Base-by-base conservation (phyloP, 2,888 invertebrate species). In the Chrysolina oricalcia region DNA sequence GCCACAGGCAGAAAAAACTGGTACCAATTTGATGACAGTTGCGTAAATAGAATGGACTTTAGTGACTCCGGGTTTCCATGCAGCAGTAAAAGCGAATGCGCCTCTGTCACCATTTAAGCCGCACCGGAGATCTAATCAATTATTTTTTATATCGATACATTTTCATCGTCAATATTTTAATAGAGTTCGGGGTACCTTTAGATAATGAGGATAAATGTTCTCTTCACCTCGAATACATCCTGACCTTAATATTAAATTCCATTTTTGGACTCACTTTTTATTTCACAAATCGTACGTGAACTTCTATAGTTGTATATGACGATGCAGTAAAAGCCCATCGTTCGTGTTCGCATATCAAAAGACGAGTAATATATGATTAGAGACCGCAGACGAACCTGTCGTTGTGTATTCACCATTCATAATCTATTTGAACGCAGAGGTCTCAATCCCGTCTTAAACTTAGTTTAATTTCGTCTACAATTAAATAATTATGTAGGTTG, bases 401-500 rank as follows among this genome's bases (percentile, higher is more conserved):
- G 19, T 21, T 53, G 53, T 53, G 21, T 19, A 53, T 48, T 48
- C 17, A 2, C 46, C 46, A 15, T 48, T 48, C 56, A 23, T 56
- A 56, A 56, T 65, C 41, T 17, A 41, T 21, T 17, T 43, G 66
- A 23, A 46, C 48, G 27, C 50, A 67, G 23, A 41, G 21, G 27
- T 50, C 48, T 40, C 41, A 23, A 23, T n/a, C 66, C 23, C 27
- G 35, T 46, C 17, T 46, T 48, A 13, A 68, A 21, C 53, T 40
- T 15, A 27, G 68, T 40, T 68, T 50, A 50, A 64, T 64, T 63
- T 65, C 41, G 70, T 41, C 23, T 9, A 41, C 56, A 62, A 70
- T 70, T 46, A 59, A 63, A 71, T 64, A 71, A 71, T 71, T 71
- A 71, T 71, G 50, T 68, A 73, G 68, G 50, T 68, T 50, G 73